A percentile compares a stretch with the other conserved stretches of the same genome.
Evolutionary conservation across 2,797 vertebrate genomes (phyloP).

Genomic region (Champsocephalus esox): DNA sequence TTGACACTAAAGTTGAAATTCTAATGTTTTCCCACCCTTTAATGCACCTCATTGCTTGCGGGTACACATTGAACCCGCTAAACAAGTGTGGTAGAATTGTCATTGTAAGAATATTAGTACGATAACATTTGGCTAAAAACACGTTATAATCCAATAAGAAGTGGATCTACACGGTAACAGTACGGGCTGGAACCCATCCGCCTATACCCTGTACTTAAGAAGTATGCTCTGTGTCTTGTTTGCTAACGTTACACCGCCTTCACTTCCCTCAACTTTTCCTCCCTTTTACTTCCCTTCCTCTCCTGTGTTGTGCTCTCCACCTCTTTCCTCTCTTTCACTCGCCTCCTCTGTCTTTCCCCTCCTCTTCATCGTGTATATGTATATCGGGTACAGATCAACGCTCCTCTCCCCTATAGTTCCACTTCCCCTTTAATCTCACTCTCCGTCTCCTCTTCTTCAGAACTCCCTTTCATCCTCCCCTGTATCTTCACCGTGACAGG

Average conservation of each 20-base stretch:
- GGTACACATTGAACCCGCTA: neutral
- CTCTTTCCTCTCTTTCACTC: neutral
- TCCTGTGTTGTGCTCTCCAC: slow-evolving; percentile 13
- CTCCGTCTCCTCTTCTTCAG: slow-evolving; percentile 29
- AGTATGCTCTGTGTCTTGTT: too few relatives aligned
- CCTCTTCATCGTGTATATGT: slow-evolving; percentile 41
- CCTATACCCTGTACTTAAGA: too few relatives aligned
- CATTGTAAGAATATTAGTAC: neutral
- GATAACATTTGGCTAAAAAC: neutral
- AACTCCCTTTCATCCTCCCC: slow-evolving; percentile 40
- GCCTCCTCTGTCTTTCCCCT: slow-evolving; percentile 15
- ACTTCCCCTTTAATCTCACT: slow-evolving; percentile 51
- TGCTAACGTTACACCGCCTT: neutral
- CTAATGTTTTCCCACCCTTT: too few relatives aligned
- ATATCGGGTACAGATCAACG: slow-evolving; percentile 45
- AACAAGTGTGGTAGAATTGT: neutral
- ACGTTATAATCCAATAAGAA: too few relatives aligned
- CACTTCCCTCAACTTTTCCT: slow-evolving; percentile 8
- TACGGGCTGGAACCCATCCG: too few relatives aligned
- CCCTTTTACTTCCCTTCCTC: neutral
- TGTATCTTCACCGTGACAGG: slow-evolving; percentile 28
- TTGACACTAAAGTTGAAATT: too few relatives aligned
- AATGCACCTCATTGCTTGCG: too few relatives aligned
- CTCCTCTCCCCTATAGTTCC: slow-evolving; percentile 30
- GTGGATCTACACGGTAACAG: too few relatives aligned